Conservation (phyloP, 2,888 invertebrate genomes). For the Anoncus sp. region DNA sequence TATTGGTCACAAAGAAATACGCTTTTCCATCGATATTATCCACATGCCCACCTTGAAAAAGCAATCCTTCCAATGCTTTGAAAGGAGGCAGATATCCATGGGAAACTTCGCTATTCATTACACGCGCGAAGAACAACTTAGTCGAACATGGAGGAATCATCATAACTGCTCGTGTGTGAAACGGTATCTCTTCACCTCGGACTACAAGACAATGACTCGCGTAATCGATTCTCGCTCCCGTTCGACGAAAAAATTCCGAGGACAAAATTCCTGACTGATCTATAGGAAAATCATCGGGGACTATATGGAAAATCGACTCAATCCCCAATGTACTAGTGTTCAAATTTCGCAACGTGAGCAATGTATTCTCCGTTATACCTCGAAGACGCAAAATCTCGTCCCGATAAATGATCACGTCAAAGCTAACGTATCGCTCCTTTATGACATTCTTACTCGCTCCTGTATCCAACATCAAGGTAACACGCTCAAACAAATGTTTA, state of each 20-base stretch:
- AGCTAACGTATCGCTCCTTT: not conserved
- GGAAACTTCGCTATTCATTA: too few species aligned
- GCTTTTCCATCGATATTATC: too few species aligned
- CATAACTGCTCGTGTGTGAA: too few species aligned
- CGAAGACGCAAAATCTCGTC: constrained; percentile 1
- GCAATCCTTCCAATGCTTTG: too few species aligned
- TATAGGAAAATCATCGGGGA: constrained; percentile 17
- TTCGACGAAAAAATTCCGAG: constrained; percentile 13
- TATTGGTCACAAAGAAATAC: too few species aligned
- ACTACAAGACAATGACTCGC: too few species aligned
- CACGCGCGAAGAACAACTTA: too few species aligned
- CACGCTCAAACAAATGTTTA: not conserved
- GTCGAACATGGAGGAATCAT: too few species aligned
- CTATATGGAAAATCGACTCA: constrained; percentile 7
- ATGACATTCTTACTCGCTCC: constrained; percentile 13
- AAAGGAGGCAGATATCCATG: too few species aligned
- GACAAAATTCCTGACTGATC: constrained; percentile 24
- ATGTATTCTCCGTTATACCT: constrained; percentile 5
- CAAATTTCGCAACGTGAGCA: not conserved
- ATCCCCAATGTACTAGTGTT: not conserved
- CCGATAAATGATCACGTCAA: not conserved
- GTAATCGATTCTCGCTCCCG: constrained; percentile 29
- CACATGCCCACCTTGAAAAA: too few species aligned
- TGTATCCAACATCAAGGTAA: constrained; percentile 7
- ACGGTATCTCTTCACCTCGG: too few species aligned